Percentiles rank a stretch among this genome's conserved stretches.
phyloP scores from a whole-genome alignment of 2,797 vertebrate species.

The Oryzias dopingdopingensis region DNA sequence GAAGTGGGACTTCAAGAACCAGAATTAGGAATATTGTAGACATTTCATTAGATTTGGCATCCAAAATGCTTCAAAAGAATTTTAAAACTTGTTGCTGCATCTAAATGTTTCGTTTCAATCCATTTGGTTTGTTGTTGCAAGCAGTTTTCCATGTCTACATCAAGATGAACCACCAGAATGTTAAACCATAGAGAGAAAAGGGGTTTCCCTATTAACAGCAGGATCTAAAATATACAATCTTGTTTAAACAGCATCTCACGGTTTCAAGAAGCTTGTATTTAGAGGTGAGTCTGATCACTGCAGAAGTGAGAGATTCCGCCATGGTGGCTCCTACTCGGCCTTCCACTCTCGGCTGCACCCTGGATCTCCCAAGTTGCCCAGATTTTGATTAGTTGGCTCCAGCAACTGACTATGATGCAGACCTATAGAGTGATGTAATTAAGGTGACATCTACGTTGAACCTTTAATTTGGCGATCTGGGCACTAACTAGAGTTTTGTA shows the following conservation, averaged over 20 bases:
- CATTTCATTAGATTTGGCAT: too few species aligned
- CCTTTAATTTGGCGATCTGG: conserved; percentile 54
- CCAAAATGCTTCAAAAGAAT: too few species aligned
- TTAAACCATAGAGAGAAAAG: conserved; percentile 24
- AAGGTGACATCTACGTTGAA: conserved; percentile 22
- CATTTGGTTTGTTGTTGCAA: conserved; percentile 8
- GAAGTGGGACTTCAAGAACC: too few species aligned
- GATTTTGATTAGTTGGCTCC: conserved; percentile 48
- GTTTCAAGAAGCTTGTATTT: conserved; percentile 41
- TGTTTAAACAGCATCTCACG: conserved; percentile 34
- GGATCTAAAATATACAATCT: conserved; percentile 28
- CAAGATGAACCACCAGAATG: conserved; percentile 8
- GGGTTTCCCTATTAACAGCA: conserved; percentile 13
- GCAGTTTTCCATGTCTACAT: conserved; percentile 21
- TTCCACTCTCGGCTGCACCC: conserved; percentile 34
- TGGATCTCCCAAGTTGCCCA: conserved; percentile 24
- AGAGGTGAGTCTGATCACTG: conserved; percentile 32
- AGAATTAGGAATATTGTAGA: too few species aligned
- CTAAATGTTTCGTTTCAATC: too few species aligned
- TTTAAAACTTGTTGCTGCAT: too few species aligned
- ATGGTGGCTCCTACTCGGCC: conserved; percentile 9
- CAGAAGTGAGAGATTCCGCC: conserved; percentile 34
- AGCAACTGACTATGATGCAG: conserved; percentile 45
- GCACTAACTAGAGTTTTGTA: conserved; percentile 22
- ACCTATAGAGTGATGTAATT: conserved; percentile 39